Percentiles rank a stretch among this genome's conserved stretches.
phyloP scores from a whole-genome alignment of 2,113 vertebrate genomes.

The Scomber colias region DNA sequence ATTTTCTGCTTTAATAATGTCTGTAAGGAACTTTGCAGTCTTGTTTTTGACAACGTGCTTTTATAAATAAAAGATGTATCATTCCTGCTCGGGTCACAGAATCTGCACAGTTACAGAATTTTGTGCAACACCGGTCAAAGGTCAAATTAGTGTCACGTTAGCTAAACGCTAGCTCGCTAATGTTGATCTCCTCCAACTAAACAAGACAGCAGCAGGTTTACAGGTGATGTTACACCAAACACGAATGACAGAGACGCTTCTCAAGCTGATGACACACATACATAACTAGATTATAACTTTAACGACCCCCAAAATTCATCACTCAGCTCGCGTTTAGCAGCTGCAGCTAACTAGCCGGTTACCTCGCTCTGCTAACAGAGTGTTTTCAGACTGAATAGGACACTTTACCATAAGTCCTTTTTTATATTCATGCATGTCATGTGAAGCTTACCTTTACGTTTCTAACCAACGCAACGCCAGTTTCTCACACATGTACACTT shows the following conservation, averaged over 20 bases:
- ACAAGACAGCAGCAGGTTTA: not conserved
- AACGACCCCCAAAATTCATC: no score
- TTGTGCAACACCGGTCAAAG: not conserved
- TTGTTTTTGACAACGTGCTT: no score
- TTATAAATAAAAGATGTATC: no score
- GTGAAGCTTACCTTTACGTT: slow-evolving; percentile 55
- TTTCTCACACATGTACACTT: slow-evolving; percentile 44
- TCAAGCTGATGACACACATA: no score
- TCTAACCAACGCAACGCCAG: slow-evolving; percentile 4
- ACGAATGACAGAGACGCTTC: no score
- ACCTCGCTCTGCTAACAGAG: not conserved
- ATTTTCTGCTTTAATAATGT: no score
- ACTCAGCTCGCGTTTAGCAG: not conserved
- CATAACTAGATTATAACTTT: no score
- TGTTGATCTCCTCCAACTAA: not conserved
- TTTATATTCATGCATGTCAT: rapidly evolving
- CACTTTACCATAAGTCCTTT: rapidly evolving
- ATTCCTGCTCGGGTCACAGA: no score
- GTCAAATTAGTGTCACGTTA: not conserved
- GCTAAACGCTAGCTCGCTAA: not conserved
- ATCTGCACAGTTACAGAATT: not conserved
- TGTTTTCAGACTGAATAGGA: rapidly evolving
- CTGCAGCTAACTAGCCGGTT: slow-evolving; percentile 18
- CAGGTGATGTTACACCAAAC: no score
- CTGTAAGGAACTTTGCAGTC: no score